Percentiles rank a stretch among this genome's conserved stretches.
Conservation (phyloP, 2,113 vertebrate species). For the Chascanopsetta lugubris region DNA sequence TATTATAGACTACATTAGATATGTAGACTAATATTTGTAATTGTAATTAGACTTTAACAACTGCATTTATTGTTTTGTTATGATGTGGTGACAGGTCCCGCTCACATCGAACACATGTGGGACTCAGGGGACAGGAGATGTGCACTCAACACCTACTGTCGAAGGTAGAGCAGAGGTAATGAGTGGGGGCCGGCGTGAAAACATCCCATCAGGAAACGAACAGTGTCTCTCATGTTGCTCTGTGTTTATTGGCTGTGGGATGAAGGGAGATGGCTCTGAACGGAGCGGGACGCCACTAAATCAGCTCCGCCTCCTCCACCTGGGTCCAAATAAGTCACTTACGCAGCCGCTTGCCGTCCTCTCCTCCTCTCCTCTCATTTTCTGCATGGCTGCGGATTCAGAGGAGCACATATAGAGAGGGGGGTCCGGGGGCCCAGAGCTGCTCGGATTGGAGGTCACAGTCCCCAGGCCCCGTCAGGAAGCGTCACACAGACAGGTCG, state of each 20-base stretch:
- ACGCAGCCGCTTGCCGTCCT: slow-evolving; percentile 42
- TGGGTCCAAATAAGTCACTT: slow-evolving; percentile 60
- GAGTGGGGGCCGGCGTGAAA: slow-evolving; percentile 26
- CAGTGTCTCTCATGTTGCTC: slow-evolving; percentile 36
- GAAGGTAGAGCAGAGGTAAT: background rate
- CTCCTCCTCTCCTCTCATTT: slow-evolving; percentile 54
- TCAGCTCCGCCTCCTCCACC: slow-evolving; percentile 55
- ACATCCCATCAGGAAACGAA: slow-evolving; percentile 36
- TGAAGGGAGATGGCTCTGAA: slow-evolving; percentile 38
- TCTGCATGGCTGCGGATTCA: slow-evolving; percentile 57
- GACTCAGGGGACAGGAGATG: too few species aligned
- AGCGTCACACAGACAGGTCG: slow-evolving; percentile 26
- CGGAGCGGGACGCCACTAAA: slow-evolving; percentile 36
- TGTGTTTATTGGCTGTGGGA: slow-evolving; percentile 38
- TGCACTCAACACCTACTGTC: too few species aligned
- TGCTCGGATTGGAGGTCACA: slow-evolving; percentile 42
- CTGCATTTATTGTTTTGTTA: too few species aligned
- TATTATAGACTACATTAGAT: too few species aligned
- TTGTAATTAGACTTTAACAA: too few species aligned
- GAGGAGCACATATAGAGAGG: too few species aligned
- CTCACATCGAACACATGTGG: too few species aligned
- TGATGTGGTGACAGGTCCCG: too few species aligned
- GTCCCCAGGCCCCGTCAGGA: background rate
- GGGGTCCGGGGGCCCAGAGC: slow-evolving; percentile 2
- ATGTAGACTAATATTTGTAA: too few species aligned